These are phyloP conservation scores for Bombus turneri DNA, from an alignment of 1,140 invertebrate genomes.

Conservation along the genomic window DNA sequence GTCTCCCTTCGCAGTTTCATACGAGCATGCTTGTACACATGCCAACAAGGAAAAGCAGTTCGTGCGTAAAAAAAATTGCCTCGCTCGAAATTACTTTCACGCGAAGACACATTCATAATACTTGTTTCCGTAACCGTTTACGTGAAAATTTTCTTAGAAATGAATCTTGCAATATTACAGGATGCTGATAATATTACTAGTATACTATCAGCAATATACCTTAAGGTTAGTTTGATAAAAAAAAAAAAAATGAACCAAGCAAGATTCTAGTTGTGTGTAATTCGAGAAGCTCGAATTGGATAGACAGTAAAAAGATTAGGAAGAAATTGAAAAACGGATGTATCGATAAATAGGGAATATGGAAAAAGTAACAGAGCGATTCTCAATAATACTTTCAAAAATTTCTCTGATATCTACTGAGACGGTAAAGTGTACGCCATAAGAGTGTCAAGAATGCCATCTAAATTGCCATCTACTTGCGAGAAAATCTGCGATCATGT, in stretches of 20 bases:
- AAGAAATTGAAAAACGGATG: not conserved
- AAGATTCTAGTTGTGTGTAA: not conserved
- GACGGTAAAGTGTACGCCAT: not conserved
- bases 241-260: not conserved
- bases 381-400: not conserved
- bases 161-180: not conserved
- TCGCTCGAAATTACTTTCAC: constrained; percentile 8
- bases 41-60: not conserved
- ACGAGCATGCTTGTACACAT: not conserved
- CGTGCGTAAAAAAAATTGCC: not conserved
- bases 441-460: constrained; percentile 17
- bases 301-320: not conserved
- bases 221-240: not conserved
- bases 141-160: not conserved
- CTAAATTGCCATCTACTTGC: constrained; percentile 9
- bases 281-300: not conserved
- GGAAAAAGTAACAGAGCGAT: not conserved
- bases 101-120: not conserved
- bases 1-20: not conserved
- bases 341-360: not conserved
- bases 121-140: constrained; percentile 3
- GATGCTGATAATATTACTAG: not conserved
- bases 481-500: not conserved
- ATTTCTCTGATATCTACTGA: not conserved
- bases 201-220: not conserved